Percentiles rank a stretch among this genome's conserved stretches.
Evolutionary conservation across 2,113 vertebrate genomes (phyloP).

Genomic region (Melanocharis versteri): DNA sequence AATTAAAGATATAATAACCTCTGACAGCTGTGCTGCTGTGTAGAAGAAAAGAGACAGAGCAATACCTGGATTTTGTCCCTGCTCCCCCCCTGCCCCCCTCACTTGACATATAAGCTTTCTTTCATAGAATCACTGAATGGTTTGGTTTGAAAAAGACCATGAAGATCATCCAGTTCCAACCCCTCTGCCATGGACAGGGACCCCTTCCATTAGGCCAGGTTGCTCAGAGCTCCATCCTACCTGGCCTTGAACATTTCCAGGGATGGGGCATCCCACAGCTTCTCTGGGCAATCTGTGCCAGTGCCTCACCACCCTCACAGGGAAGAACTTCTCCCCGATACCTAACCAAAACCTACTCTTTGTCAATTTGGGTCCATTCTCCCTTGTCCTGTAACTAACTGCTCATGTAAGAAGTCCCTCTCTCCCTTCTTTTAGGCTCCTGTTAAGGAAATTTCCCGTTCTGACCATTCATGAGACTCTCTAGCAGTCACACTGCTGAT

Average conservation of each 20-base stretch:
- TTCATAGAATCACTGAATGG: neutral
- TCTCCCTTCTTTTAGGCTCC: neutral
- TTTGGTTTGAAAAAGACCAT: neutral
- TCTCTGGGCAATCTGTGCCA: neutral
- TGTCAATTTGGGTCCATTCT: neutral
- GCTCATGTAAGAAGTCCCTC: neutral
- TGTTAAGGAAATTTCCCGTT: neutral
- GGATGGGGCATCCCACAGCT: neutral
- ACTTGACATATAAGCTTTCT: neutral
- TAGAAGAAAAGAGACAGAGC: neutral
- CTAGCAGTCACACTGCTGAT: neutral
- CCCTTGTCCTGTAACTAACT: neutral
- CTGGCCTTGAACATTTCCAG: neutral
- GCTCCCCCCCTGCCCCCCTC: too few species aligned
- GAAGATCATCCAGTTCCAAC: neutral
- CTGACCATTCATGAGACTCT: too few species aligned
- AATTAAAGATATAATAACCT: neutral
- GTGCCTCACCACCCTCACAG: neutral
- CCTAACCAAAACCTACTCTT: neutral
- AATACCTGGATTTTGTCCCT: neutral
- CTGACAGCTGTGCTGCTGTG: neutral
- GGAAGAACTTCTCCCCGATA: rapidly evolving
- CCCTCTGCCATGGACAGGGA: neutral
- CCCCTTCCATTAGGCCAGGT: neutral
- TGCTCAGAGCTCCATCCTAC: neutral